These are phyloP conservation scores for Proterorhinus semilunaris DNA, from an alignment of 2,113 vertebrate genomes.

Conservation along the genomic window DNA sequence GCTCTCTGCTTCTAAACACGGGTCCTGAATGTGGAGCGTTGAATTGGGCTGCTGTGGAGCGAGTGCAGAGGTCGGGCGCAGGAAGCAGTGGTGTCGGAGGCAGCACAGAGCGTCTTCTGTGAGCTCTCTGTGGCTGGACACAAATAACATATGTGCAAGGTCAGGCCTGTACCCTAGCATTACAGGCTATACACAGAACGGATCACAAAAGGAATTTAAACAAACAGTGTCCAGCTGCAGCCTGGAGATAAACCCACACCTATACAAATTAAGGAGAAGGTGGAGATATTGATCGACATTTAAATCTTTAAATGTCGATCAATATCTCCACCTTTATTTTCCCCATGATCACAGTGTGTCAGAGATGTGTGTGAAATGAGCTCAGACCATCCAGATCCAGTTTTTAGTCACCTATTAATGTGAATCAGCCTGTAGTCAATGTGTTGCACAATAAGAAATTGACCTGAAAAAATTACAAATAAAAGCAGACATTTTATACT, in stretches of 20 bases:
- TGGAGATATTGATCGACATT: not conserved
- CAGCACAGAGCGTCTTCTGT: not conserved
- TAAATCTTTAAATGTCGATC: too few relatives aligned
- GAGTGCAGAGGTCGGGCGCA: constrained; percentile 5
- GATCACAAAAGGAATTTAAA: constrained; percentile 2
- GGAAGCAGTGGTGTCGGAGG: constrained; percentile 1
- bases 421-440: too few relatives aligned
- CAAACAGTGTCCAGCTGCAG: not conserved
- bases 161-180: constrained; percentile 5
- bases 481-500: too few relatives aligned
- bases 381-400: too few relatives aligned
- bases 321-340: too few relatives aligned
- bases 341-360: too few relatives aligned
- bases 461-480: too few relatives aligned
- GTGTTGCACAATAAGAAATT: too few relatives aligned
- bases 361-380: too few relatives aligned
- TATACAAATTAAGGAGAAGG: not conserved
- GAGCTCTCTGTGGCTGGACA: not conserved
- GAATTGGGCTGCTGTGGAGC: not conserved
- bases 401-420: too few relatives aligned
- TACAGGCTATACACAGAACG: not conserved
- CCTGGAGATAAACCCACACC: not conserved
- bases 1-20: not conserved
- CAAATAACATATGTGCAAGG: constrained; percentile 8
- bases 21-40: not conserved